Conservation (phyloP, 2,888 invertebrate species). For the Sipha maydis region DNA sequence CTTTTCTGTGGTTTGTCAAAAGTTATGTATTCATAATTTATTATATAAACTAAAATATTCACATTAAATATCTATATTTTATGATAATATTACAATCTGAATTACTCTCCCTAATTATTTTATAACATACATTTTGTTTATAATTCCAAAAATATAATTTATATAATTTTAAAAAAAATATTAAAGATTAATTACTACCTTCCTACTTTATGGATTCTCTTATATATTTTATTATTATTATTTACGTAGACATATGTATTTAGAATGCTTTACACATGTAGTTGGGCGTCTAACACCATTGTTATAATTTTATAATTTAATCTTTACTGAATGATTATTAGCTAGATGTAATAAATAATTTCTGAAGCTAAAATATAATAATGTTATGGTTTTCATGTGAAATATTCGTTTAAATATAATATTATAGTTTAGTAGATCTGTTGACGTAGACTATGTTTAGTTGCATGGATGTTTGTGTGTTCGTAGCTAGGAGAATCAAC, state of each 20-base stretch:
- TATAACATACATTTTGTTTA: background rate
- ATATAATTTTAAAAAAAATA: background rate
- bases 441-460: slow-evolving; percentile 60
- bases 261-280: slow-evolving; percentile 55
- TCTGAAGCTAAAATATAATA: slow-evolving; percentile 28
- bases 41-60: background rate
- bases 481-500: slow-evolving; percentile 63
- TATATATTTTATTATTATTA: slow-evolving; percentile 4
- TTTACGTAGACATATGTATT: slow-evolving; percentile 48
- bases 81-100: background rate
- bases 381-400: slow-evolving; percentile 56
- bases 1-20: background rate
- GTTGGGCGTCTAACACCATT: slow-evolving; percentile 51
- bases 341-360: background rate
- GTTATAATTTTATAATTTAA: slow-evolving; percentile 34
- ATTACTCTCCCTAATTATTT: background rate
- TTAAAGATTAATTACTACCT: slow-evolving; percentile 41
- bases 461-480: slow-evolving; percentile 62
- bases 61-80: background rate
- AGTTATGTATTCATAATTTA: background rate
- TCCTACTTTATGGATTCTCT: slow-evolving; percentile 37
- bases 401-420: slow-evolving; percentile 52
- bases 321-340: slow-evolving; percentile 24
- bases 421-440: slow-evolving; percentile 47
- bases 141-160: background rate